Evolutionary conservation across 2,888 invertebrate species (phyloP), one percentile per base, ranked within the genome.

Genomic region (Electrophaes corylata): DNA sequence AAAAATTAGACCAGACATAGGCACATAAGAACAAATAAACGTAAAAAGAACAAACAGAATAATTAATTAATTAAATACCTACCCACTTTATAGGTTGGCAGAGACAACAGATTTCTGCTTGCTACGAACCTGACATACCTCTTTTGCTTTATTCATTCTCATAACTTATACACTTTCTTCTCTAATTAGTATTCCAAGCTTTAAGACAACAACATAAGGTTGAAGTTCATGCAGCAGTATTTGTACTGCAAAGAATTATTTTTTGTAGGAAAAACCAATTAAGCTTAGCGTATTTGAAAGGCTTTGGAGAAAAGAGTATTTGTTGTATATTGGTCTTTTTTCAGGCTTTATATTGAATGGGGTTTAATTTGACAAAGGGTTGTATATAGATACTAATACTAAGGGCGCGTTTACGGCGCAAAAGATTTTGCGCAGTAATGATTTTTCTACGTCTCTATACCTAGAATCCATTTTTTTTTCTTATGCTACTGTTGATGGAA

Each of bases 241-340:
- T 37, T 10, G 8, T 43, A 44, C 43, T 43, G 43, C 43, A 44
- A 56, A 56, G 18, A 35, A 44, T 49, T 43, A 37, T 47, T 49
- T 29, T 41, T 33, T 18, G 23, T 16, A 2, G 43, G 45, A 33
- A 47, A n/a, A 51, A 29, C 41, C 51, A 51, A 51, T 46, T 47
- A 31, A 33, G 45, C 49, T 50, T 45, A 49, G 0, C 31, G 40
- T 40, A n/a, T 50, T 50, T 50, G 39, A 33, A 56, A 41, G 33
- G 20, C n/a, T 48, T 39, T 4, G 11, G 10, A 37, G 16, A 47
- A 47, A 47, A 19, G 33, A 35, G 47, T 14, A 23, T 20, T 43
- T 19, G 8, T 8, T 19, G 18, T 45, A 14, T 40, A 19, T 19
- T 19, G 18, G 4, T 40, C 19, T 19, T 40, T 20, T 41, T 20